These are phyloP conservation scores for Mormyrus iriodes DNA, from an alignment of 2,113 vertebrate species.

Conservation along the genomic window DNA sequence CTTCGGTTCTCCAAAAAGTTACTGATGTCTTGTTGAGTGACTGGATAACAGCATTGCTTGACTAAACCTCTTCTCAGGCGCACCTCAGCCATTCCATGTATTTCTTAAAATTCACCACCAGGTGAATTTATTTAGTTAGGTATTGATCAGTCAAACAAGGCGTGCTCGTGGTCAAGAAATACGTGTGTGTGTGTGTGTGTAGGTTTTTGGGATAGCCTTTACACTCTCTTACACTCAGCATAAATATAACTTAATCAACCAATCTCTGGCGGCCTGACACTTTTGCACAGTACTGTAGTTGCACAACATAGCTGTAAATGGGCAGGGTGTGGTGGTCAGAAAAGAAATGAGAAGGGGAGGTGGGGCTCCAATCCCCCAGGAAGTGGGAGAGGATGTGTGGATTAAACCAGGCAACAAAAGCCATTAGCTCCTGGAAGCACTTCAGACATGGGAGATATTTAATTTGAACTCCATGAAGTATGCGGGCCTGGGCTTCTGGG, in stretches of 20 bases:
- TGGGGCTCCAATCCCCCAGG: slow-evolving; percentile 52
- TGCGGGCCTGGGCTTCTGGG: slow-evolving; percentile 60
- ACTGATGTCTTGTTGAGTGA: neutral
- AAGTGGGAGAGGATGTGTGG: slow-evolving; percentile 74
- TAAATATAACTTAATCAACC: neutral
- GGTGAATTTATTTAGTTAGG: neutral
- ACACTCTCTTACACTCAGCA: neutral
- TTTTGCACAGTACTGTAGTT: neutral
- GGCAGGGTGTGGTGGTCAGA: slow-evolving; percentile 3
- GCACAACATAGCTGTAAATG: neutral
- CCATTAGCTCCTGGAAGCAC: slow-evolving; percentile 69
- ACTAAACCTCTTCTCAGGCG: neutral
- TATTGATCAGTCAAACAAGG: neutral
- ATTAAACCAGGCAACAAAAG: slow-evolving; percentile 74
- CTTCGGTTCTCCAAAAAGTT: neutral
- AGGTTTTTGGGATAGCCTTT: neutral
- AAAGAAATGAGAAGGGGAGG: neutral
- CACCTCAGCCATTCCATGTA: neutral
- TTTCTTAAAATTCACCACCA: neutral
- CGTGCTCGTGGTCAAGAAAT: neutral
- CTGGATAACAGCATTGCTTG: neutral
- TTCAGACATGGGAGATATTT: slow-evolving; percentile 68
- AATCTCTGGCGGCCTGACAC: neutral
- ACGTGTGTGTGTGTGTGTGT: neutral
- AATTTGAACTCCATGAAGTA: slow-evolving; percentile 69